A percentile compares a stretch with the other conserved stretches of the same genome.
phyloP scores from a whole-genome alignment of 92 coral and sea anemone species.

The Zoanthus gigantus region DNA sequence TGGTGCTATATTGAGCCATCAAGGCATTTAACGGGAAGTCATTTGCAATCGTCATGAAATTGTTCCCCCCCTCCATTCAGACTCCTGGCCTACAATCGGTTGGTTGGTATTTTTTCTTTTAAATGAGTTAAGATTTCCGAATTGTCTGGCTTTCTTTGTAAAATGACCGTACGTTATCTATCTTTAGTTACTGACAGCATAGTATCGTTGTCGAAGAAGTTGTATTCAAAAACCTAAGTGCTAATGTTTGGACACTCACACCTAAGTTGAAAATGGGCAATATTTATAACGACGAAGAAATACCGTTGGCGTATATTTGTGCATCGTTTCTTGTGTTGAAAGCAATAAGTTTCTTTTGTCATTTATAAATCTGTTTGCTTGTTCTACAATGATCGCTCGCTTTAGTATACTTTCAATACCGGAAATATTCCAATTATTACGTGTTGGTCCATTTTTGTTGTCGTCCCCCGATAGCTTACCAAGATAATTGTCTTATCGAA shows the following conservation, averaged over 20 bases:
- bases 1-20: neutral
- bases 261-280: neutral
- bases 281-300: neutral
- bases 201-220: neutral
- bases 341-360: neutral
- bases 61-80: neutral
- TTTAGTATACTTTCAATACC: slow-evolving; percentile 24
- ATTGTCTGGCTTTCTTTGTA: neutral
- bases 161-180: neutral
- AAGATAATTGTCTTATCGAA: neutral
- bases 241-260: neutral
- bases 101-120: neutral
- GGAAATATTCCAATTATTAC: slow-evolving; percentile 45
- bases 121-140: neutral
- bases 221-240: neutral
- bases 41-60: neutral
- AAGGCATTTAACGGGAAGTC: neutral
- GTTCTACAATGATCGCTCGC: slow-evolving; percentile 31
- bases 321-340: slow-evolving; percentile 10
- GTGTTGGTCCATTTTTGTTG: slow-evolving; percentile 38
- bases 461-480: slow-evolving; percentile 3
- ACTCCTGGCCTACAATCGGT: slow-evolving; percentile 7
- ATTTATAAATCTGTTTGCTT: neutral
- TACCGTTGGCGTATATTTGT: neutral
- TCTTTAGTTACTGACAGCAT: neutral